Base-by-base conservation (phyloP, 1,140 invertebrate species). In the Andricus grossulariae region DNA sequence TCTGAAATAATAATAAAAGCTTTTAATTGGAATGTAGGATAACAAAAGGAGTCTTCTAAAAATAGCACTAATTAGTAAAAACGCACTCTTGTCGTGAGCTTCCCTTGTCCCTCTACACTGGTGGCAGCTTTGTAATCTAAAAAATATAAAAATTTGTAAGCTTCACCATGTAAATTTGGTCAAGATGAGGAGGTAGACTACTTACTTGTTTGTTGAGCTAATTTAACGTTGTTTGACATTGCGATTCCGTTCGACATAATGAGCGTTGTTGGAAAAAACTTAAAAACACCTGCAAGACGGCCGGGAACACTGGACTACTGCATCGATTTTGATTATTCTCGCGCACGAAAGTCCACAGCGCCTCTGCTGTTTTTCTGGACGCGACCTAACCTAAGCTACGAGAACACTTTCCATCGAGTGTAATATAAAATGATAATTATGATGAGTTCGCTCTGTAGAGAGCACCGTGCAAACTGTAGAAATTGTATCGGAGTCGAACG, bases 171-270 rank as follows among this genome's bases (percentile, higher is more conserved):
- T 12, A 11, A 54, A 39, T 78, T 52, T 73, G 51, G 7, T 16
- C 25, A 32, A 21, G 12, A 50, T 16, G 10, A 50, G 16, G 70
- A 71, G n/a, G 51, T 11, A n/a, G 19, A 32, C 15, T 16, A 54
- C 76, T 32, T 78, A 87, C 85, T 81, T 75, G 79, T 80, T 51
- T 82, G 74, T 16, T 76, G 52, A 11, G 25, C 73, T 32, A 54
- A 50, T 15, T 83, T 75, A 39, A 78, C 76, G 57, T 77, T 83
- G 21, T 72, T 82, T 19, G 75, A 32, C 18, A 81, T 11, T 18
- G 71, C 75, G 32, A 85, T 25, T 32, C 85, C 86, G 83, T 86
- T 87, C n/a, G 84, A 86, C 84, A 87, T 86, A 71, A 72, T 79
- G 74, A 74, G 25, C 11, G 25, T 50, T 66, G 50, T 19, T 49